These are phyloP conservation scores for Cichladusa arquata DNA, from an alignment of 2,113 vertebrate genomes.

Conservation along the genomic window DNA sequence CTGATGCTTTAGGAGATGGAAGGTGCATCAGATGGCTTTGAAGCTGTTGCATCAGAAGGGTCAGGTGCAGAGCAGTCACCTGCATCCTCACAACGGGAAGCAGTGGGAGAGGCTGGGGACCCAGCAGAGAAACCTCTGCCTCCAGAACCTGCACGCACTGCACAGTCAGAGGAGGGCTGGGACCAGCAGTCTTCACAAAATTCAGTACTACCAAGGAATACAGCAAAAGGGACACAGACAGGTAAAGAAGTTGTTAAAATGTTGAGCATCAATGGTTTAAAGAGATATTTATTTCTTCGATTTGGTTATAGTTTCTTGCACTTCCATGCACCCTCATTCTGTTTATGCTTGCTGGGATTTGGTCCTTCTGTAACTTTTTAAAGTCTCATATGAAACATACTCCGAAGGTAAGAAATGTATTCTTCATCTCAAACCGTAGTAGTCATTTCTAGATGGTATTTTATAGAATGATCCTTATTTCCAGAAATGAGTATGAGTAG, in stretches of 20 bases:
- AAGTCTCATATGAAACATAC: background rate
- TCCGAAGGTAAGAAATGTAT: background rate
- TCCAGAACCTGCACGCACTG: background rate
- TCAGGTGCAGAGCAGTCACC: background rate
- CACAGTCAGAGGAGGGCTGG: background rate
- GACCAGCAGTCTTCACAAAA: background rate
- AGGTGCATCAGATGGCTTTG: background rate
- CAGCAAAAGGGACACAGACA: constrained; percentile 1
- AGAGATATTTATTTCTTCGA: background rate
- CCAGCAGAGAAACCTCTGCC: background rate
- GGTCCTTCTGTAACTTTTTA: background rate
- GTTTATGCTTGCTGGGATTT: background rate
- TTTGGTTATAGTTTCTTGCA: background rate
- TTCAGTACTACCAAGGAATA: background rate
- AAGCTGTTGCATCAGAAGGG: background rate
- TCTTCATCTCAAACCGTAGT: background rate
- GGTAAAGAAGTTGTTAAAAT: constrained; percentile 50
- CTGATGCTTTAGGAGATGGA: constrained; percentile 51
- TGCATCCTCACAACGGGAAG: background rate
- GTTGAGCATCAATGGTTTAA: background rate
- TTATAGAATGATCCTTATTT: background rate
- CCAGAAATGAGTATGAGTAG: background rate
- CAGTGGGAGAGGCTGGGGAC: background rate
- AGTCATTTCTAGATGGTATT: background rate
- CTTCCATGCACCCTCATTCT: background rate